Evolutionary conservation across 2,797 vertebrate species (phyloP).

Genomic region (Brachyalestes nurse): DNA sequence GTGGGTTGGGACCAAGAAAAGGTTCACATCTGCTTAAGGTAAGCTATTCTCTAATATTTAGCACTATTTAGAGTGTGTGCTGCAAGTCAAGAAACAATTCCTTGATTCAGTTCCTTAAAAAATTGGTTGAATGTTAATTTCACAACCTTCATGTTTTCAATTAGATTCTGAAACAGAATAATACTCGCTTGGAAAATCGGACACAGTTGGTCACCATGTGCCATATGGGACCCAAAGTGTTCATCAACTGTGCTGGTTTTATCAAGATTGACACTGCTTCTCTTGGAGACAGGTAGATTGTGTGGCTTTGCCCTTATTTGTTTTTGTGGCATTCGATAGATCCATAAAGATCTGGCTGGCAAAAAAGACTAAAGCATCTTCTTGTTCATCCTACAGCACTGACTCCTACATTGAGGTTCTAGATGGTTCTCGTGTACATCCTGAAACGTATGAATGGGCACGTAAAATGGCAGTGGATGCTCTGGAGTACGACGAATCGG

Average conservation of each 20-base stretch:
- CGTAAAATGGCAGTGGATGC: constrained; percentile 99
- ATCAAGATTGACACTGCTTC: constrained; percentile 99
- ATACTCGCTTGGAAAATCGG: constrained; percentile 95
- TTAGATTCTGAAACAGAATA: constrained; percentile 98
- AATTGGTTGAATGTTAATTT: neutral
- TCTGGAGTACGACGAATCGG: constrained; percentile 96
- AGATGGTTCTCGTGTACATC: constrained; percentile 96
- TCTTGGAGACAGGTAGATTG: constrained; percentile 93
- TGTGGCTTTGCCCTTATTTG: neutral
- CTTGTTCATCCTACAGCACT: constrained; percentile 78
- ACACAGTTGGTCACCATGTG: constrained; percentile 99
- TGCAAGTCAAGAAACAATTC: neutral
- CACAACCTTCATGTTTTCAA: neutral
- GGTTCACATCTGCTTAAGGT: constrained; percentile 97
- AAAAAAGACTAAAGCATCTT: neutral
- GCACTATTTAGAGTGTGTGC: neutral
- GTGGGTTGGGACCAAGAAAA: constrained; percentile 94
- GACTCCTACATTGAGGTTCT: constrained; percentile 98
- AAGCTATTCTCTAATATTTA: constrained; percentile 36
- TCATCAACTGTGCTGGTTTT: constrained; percentile 99
- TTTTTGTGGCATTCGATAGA: neutral
- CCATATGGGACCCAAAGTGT: constrained; percentile 99
- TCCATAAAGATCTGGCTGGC: neutral
- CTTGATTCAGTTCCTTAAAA: neutral
- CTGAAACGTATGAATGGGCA: constrained; percentile 98